These are phyloP conservation scores for Hipposideros larvatus DNA, from an alignment of 2,797 vertebrate genomes.

Conservation along the genomic window DNA sequence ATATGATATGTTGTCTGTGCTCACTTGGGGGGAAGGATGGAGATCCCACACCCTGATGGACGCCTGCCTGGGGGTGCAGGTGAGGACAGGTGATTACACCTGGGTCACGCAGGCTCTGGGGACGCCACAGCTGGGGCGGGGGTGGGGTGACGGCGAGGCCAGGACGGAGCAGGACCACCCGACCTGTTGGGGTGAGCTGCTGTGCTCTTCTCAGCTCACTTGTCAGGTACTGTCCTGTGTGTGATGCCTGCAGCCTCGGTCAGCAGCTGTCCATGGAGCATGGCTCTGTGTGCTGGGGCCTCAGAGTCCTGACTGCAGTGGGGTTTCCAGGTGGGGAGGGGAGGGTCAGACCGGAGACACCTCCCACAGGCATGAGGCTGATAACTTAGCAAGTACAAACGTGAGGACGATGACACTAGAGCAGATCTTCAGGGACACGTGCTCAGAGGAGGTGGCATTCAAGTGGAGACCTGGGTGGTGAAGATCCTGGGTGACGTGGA, in stretches of 20 bases:
- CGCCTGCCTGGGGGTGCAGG: neutral
- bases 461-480: neutral
- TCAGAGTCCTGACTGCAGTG: neutral
- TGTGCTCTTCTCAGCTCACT: neutral
- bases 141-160: neutral
- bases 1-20: neutral
- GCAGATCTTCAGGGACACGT: neutral
- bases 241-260: fast-evolving
- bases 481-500: fast-evolving
- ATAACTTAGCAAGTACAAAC: neutral
- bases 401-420: neutral
- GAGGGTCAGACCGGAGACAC: neutral
- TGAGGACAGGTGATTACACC: too few relatives aligned
- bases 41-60: neutral
- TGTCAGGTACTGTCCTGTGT: neutral
- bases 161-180: neutral
- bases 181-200: neutral
- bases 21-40: neutral
- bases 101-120: neutral
- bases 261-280: neutral
- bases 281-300: neutral
- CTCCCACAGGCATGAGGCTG: neutral
- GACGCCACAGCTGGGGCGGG: too few relatives aligned
- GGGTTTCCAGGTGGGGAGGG: fast-evolving
- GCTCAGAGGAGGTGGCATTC: neutral